A percentile compares a stretch with the other conserved stretches of the same genome.
phyloP scores from a whole-genome alignment of 2,797 vertebrate genomes.

The Pagetopsis macropterus region DNA sequence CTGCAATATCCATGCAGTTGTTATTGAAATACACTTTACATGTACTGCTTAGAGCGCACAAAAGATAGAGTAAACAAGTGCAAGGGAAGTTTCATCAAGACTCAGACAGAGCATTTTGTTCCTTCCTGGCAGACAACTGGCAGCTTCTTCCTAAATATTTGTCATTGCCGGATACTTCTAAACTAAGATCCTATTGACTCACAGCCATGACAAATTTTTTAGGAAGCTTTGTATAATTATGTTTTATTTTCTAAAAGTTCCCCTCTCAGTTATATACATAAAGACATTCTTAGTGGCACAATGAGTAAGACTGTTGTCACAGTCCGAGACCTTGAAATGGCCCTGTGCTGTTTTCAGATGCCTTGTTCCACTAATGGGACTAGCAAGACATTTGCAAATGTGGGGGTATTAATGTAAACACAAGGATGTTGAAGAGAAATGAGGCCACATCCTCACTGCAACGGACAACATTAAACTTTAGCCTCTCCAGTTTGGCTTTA shows the following conservation, averaged over 20 bases:
- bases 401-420: constrained; percentile 65
- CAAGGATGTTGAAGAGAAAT: constrained; percentile 67
- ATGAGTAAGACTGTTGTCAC: constrained; percentile 70
- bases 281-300: constrained; percentile 67
- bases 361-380: constrained; percentile 51
- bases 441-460: constrained; percentile 71
- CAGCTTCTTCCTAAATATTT: constrained; percentile 53
- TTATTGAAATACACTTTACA: constrained; percentile 1
- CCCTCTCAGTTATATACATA: constrained; percentile 54
- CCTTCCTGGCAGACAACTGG: constrained; percentile 48
- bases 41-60: not conserved
- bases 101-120: constrained; percentile 41
- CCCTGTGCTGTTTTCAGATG: constrained; percentile 55
- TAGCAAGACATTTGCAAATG: constrained; percentile 70
- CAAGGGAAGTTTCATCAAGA: constrained; percentile 25
- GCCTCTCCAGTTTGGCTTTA: constrained; percentile 68
- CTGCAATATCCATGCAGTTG: constrained; percentile 4
- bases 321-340: constrained; percentile 64
- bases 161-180: constrained; percentile 56
- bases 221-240: constrained; percentile 72
- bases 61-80: not conserved
- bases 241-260: constrained; percentile 65
- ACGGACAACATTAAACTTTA: constrained; percentile 71
- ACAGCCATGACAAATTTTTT: constrained; percentile 67
- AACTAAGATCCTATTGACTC: constrained; percentile 64